These are phyloP conservation scores for Pachliopta kotzebuea DNA, from an alignment of 2,888 invertebrate genomes.

Conservation along the genomic window DNA sequence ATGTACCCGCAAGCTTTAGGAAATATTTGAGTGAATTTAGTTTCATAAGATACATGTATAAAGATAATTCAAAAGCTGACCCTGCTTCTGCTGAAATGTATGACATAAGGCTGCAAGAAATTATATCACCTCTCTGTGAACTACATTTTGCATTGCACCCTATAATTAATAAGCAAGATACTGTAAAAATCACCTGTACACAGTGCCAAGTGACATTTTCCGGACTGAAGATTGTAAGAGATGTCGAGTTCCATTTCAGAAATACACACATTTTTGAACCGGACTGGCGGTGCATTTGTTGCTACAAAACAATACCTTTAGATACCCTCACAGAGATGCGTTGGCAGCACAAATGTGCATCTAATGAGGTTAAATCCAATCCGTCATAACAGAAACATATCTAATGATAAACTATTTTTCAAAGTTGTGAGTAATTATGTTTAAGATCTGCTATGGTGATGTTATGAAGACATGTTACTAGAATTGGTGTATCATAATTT, in stretches of 20 bases:
- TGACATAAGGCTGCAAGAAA: constrained; percentile 56
- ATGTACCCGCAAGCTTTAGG: constrained; percentile 22
- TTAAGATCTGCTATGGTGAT: too few species aligned
- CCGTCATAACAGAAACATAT: not conserved
- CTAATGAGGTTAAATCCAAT: not conserved
- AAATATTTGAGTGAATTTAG: constrained; percentile 41
- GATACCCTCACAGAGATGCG: constrained; percentile 36
- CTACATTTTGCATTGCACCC: constrained; percentile 31
- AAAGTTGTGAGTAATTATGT: too few species aligned
- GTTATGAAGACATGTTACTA: too few species aligned
- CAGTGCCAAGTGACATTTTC: constrained; percentile 41
- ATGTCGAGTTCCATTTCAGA: constrained; percentile 45
- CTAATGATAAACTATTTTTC: not conserved
- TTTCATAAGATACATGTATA: constrained; percentile 50
- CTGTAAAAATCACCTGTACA: constrained; percentile 46
- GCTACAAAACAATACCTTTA: constrained; percentile 39
- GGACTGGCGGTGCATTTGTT: constrained; percentile 49
- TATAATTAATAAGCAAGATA: not conserved
- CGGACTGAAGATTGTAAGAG: constrained; percentile 29
- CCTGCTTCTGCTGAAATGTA: constrained; percentile 31
- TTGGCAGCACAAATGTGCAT: constrained; percentile 48
- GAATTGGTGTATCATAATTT: too few species aligned
- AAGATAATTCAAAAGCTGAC: constrained; percentile 37
- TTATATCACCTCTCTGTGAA: constrained; percentile 38
- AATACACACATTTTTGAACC: constrained; percentile 45